Evolutionary conservation across 2,888 invertebrate genomes (phyloP), one percentile per base, ranked within the genome.

Genomic region (Glyphotaelius pellucidus): DNA sequence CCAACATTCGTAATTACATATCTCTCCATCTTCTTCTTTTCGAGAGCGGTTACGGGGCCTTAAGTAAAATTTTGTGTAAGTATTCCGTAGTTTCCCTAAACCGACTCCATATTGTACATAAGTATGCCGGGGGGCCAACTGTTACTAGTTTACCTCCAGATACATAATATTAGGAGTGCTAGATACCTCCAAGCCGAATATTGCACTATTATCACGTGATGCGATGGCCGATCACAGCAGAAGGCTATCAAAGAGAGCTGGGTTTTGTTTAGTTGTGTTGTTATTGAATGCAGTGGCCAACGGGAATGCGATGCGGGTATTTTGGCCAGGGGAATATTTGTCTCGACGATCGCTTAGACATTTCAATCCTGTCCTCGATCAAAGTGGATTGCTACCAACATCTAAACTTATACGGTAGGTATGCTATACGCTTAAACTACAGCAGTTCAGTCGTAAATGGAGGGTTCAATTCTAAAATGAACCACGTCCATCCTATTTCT

Each of bases 301-400:
- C 79, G 30, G 32, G 52, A 52, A 47, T 47, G 88, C 88, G 12
- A 79, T 42, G 38, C 52, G 32, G 84, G 79, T 89, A 91, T 89
- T 88, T 91, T 89, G 89, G 91, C 89, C 38, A 38, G n/a, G 52
- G 52, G 84, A 83, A 83, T 85, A 90, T 35, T 88, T 91, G 47
- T 91, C 47, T 91, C 83, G 91, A 47, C 91, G 80, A 42, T 81
- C 81, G 88, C 67, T 79, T 87, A 91, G 89, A 91, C 89, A 83
- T 89, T 91, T 91, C 91, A 91, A 83, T 91, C 84, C 89, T 89
- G 89, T 89, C 91, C 91, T 89, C 91, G 89, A 91, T 91, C 91
- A 89, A 91, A 91, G 91, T n/a, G 86, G 79, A 89, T 79, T 89
- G 80, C 80, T 80, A 67, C 67, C 11, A 42, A 38, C 38, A 30